Conservation (phyloP, 2,113 vertebrate genomes). For the Mugil cephalus region DNA sequence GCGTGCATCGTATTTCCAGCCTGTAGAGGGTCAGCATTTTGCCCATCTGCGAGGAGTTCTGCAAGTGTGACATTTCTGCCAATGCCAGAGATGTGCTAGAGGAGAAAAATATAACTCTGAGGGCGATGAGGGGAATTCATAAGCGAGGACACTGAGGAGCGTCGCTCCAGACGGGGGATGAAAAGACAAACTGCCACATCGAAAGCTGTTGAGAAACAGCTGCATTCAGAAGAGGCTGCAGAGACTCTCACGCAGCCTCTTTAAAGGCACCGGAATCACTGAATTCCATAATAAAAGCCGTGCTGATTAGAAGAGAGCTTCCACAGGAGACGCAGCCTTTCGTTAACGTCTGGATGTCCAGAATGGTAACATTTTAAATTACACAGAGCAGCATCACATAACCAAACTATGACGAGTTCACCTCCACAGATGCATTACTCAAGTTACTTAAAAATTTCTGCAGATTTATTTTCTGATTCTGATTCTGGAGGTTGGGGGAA, state of each 20-base stretch:
- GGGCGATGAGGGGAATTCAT: conserved; percentile 18
- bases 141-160: conserved; percentile 14
- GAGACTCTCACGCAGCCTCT: conserved; percentile 32
- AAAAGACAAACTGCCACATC: neutral
- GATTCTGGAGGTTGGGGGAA: too few species aligned
- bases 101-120: conserved; percentile 24
- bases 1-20: conserved; percentile 38
- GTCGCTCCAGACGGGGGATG: conserved; percentile 5
- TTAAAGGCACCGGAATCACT: conserved; percentile 50
- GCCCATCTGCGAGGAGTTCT: conserved; percentile 23
- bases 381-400: conserved; percentile 7
- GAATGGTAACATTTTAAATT: conserved; percentile 47
- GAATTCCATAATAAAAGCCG: conserved; percentile 22
- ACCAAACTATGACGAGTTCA: conserved; percentile 27
- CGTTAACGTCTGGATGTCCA: conserved; percentile 43
- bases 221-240: conserved; percentile 59
- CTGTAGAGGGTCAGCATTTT: conserved; percentile 11
- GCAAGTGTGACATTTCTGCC: conserved; percentile 17
- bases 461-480: neutral
- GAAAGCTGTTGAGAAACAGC: conserved; percentile 53
- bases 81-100: conserved; percentile 14
- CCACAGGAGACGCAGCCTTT: conserved; percentile 40
- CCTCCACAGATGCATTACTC: conserved; percentile 21
- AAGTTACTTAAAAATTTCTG: conserved; percentile 19
- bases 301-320: conserved; percentile 38